Evolutionary conservation across 1,140 invertebrate genomes (phyloP).

Genomic region (Pogonus chalceus): DNA sequence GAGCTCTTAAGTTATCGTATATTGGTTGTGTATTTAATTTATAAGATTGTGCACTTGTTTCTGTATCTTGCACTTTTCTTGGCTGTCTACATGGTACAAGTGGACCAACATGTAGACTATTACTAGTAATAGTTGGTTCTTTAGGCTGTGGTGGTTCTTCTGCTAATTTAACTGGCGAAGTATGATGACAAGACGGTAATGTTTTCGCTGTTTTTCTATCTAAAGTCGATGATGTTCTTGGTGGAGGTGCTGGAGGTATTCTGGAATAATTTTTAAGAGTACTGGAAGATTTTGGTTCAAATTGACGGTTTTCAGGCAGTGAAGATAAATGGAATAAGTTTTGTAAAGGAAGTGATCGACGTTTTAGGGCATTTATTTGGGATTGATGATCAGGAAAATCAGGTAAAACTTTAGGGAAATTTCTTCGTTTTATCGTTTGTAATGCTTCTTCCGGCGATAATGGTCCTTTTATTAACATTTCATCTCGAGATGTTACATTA

Average conservation of each 20-base stretch:
- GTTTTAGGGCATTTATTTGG: constrained; percentile 33
- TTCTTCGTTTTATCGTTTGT: constrained; percentile 58
- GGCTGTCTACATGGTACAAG: constrained; percentile 35
- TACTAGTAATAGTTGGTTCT: constrained; percentile 38
- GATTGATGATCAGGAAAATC: constrained; percentile 46
- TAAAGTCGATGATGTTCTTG: constrained; percentile 49
- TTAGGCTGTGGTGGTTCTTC: constrained; percentile 30
- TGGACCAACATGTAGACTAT: constrained; percentile 42
- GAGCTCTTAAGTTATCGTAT: constrained; percentile 22
- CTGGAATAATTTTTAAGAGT: constrained; percentile 28
- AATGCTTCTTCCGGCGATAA: constrained; percentile 58
- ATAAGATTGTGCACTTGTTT: constrained; percentile 9
- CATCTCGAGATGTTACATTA: constrained; percentile 59
- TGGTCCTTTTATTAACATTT: constrained; percentile 30
- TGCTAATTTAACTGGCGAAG: constrained; percentile 37
- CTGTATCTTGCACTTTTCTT: constrained; percentile 12
- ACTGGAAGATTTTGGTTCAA: constrained; percentile 33
- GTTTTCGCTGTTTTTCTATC: constrained; percentile 33
- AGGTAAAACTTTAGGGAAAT: constrained; percentile 73
- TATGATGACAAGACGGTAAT: constrained; percentile 19
- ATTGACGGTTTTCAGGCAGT: constrained; percentile 28
- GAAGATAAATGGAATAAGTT: constrained; percentile 34
- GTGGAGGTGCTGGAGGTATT: constrained; percentile 52
- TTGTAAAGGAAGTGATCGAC: constrained; percentile 43
- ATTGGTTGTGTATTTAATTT: constrained; percentile 21